phyloP scores from a whole-genome alignment of 1,140 invertebrate genomes.

The Mycetomoellerius zeteki region DNA sequence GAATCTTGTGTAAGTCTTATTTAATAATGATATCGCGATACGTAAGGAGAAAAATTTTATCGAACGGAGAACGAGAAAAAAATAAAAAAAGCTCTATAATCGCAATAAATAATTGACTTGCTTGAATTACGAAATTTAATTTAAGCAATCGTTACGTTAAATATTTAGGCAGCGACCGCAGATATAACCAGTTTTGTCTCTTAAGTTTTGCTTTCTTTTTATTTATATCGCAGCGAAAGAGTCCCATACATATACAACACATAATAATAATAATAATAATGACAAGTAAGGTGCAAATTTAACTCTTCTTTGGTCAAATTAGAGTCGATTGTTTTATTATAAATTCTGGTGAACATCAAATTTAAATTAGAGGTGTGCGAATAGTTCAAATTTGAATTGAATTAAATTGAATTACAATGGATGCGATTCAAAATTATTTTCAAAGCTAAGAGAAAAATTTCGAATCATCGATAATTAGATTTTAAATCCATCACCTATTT shows the following conservation, averaged over 20 bases:
- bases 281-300: not conserved
- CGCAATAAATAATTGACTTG: not conserved
- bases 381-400: no score
- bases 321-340: no score
- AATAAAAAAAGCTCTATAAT: slow-evolving; percentile 8
- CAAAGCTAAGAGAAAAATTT: no score
- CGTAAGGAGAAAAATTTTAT: not conserved
- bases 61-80: not conserved
- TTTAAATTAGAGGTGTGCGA: no score
- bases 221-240: not conserved
- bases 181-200: not conserved
- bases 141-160: slow-evolving; percentile 5
- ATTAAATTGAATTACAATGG: no score
- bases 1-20: not conserved
- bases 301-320: no score
- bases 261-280: not conserved
- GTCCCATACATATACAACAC: no score
- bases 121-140: slow-evolving; percentile 13
- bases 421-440: no score
- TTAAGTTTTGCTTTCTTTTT: slow-evolving; percentile 3
- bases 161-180: not conserved
- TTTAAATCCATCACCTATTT: no score
- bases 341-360: no score
- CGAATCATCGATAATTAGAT: no score
- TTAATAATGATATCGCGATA: not conserved